A percentile compares a stretch with the other conserved stretches of the same genome.
Conservation (phyloP, 2,888 invertebrate species). For the Andrena bicolor region DNA sequence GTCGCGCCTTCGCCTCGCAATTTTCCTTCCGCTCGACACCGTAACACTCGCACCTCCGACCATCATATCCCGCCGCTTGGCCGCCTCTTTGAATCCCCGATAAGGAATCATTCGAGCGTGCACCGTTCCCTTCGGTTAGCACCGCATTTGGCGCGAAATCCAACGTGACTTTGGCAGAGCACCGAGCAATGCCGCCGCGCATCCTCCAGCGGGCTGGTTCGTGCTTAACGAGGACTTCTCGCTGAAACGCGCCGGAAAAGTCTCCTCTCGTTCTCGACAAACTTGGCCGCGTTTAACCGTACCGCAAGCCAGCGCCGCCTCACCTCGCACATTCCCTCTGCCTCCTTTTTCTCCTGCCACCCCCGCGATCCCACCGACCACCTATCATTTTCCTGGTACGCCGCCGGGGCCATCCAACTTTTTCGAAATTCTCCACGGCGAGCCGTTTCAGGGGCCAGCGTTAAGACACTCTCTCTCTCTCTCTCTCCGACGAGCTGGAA, state of each 20-base stretch:
- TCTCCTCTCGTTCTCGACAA: constrained; percentile 37
- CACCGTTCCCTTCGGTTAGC: constrained; percentile 39
- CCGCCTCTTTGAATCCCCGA: constrained; percentile 30
- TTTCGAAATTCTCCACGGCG: not conserved
- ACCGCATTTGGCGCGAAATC: constrained; percentile 68
- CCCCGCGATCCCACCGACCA: not conserved
- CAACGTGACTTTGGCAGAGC: constrained; percentile 63
- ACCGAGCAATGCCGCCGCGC: constrained; percentile 53
- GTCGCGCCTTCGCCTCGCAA: constrained; percentile 32
- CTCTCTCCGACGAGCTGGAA: not conserved
- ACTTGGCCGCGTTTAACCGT: constrained; percentile 51
- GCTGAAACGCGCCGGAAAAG: constrained; percentile 49
- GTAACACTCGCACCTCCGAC: not conserved
- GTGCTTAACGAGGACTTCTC: constrained; percentile 70
- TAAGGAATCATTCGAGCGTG: constrained; percentile 51
- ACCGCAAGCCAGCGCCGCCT: constrained; percentile 8
- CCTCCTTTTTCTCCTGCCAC: not conserved
- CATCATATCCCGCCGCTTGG: too few relatives aligned
- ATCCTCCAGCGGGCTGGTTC: constrained; percentile 49
- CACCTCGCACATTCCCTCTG: constrained; percentile 1
- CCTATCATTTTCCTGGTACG: not conserved
- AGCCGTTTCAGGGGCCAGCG: not conserved
- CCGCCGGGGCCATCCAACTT: not conserved
- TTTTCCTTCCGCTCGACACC: constrained; percentile 21
- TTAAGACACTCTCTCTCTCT: constrained; percentile 5